These are phyloP conservation scores for Lacanobia oleracea DNA, from an alignment of 2,888 invertebrate species.

Conservation along the genomic window DNA sequence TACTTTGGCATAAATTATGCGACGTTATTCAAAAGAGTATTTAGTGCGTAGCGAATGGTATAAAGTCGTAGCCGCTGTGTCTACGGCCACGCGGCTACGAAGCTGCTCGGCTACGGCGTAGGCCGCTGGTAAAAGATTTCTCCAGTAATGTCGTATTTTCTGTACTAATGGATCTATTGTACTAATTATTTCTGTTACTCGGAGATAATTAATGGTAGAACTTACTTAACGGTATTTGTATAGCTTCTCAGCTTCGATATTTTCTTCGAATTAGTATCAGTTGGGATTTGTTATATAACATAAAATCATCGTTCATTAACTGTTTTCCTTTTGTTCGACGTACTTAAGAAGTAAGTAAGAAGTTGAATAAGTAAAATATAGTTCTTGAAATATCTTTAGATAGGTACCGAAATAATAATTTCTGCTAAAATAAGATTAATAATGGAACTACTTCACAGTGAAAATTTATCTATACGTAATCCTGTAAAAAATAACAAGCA, in stretches of 20 bases:
- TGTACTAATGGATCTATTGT: constrained; percentile 54
- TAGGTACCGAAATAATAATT: too few relatives aligned
- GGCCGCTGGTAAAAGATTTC: constrained; percentile 22
- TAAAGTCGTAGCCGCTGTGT: constrained; percentile 58
- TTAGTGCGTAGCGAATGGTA: constrained; percentile 60
- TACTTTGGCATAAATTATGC: constrained; percentile 62
- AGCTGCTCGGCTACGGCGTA: constrained; percentile 57
- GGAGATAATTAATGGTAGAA: constrained; percentile 42
- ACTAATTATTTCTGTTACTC: constrained; percentile 39
- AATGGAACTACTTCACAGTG: too few relatives aligned
- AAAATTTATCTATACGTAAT: background rate
- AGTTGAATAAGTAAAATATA: background rate
- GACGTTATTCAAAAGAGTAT: constrained; percentile 51
- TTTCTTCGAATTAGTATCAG: constrained; percentile 5
- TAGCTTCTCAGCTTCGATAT: background rate
- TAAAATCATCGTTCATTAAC: background rate
- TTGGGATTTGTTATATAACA: background rate
- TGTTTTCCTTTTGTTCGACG: background rate
- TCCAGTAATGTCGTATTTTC: constrained; percentile 36
- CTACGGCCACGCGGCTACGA: constrained; percentile 52
- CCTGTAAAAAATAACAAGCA: background rate
- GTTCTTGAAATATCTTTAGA: too few relatives aligned
- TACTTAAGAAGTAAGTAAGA: background rate
- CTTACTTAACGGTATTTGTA: constrained; percentile 39
- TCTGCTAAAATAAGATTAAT: too few relatives aligned